Evolutionary conservation across 2,888 invertebrate species (phyloP).

Genomic region (Papilio demoleus): DNA sequence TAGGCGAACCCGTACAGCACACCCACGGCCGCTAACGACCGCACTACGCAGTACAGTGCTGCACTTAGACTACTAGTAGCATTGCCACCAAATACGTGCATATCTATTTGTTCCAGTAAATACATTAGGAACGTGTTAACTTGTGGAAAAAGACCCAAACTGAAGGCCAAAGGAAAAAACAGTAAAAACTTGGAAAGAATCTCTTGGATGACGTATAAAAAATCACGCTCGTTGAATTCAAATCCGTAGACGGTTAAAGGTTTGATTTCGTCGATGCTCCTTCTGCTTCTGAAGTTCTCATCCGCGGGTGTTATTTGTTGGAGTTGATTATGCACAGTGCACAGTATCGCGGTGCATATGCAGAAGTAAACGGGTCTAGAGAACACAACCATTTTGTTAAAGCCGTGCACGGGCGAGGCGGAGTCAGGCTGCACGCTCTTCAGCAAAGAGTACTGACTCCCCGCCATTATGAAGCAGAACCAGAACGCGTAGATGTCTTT

Average conservation of each 20-base stretch:
- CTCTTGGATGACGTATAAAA: constrained; percentile 87
- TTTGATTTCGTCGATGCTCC: constrained; percentile 60
- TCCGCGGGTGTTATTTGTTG: constrained; percentile 59
- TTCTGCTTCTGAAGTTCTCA: constrained; percentile 56
- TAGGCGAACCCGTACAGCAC: constrained; percentile 94
- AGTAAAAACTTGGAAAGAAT: constrained; percentile 91
- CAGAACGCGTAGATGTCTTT: constrained; percentile 96
- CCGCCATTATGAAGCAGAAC: constrained; percentile 98
- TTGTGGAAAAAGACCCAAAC: constrained; percentile 97
- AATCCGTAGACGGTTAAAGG: constrained; percentile 77
- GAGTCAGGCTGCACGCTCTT: constrained; percentile 99
- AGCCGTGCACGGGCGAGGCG: constrained; percentile 98
- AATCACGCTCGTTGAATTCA: constrained; percentile 78
- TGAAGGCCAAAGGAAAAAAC: constrained; percentile 96
- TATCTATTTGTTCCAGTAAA: constrained; percentile 96
- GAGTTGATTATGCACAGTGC: constrained; percentile 73
- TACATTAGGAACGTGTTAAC: constrained; percentile 98
- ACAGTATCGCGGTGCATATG: constrained; percentile 86
- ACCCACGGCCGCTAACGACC: constrained; percentile 91
- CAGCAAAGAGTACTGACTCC: constrained; percentile 97
- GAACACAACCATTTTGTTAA: constrained; percentile 96
- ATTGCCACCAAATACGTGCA: constrained; percentile 95
- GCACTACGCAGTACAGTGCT: constrained; percentile 90
- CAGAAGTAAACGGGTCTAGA: constrained; percentile 97
- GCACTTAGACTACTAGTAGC: constrained; percentile 93